Base-by-base conservation (phyloP, 1,140 invertebrate genomes). In the Arion vulgaris region DNA sequence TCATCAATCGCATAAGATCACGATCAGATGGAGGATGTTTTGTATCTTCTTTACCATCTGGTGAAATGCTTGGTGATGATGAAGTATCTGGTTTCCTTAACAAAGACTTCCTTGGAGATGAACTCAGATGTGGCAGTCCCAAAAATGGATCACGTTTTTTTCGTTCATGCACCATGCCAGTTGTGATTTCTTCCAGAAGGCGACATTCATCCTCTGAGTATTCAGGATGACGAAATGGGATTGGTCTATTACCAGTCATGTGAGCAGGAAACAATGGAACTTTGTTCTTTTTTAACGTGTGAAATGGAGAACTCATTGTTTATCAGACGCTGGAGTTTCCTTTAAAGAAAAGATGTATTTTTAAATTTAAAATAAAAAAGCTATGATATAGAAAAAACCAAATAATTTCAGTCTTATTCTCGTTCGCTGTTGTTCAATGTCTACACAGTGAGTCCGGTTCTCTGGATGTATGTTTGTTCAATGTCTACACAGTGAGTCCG, bases 1-100 rank as follows among this genome's bases (percentile, higher is more conserved):
- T 91, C 91, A 91, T 91, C 62, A 88, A 74, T 17, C 87, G 78
- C 90, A 91, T 91, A 41, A 91, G 83, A 7, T 91, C 91, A 82
- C 88, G 85, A 41, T 90, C 86, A 82, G 84, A 87, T 26, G 87
- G 86, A 32, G 79, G 74, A 1, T 45, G 36, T 32, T 78, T 49
- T 11, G 76, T 32, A 7, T 51, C 72, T n/a, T 73, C 38, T 34
- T 28, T 62, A 26, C 38, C 45, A 1, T 62, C 53, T 39, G 81
- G 32, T 2, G 76, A 68, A 26, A 66, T 7, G 5, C 74, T n/a
- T 0, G 34, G 34, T 34, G 38, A 45, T 5, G 73, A 45, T 11
- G 39, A 26, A 1, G 11, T 19, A 45, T 11, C 23, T 11, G n/a
- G 5, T n/a, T 49, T 71, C 53, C 45, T 51, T 41, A 68, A 9